Conservation (phyloP, 2,797 vertebrate genomes). For the Sebastes vulpes region DNA sequence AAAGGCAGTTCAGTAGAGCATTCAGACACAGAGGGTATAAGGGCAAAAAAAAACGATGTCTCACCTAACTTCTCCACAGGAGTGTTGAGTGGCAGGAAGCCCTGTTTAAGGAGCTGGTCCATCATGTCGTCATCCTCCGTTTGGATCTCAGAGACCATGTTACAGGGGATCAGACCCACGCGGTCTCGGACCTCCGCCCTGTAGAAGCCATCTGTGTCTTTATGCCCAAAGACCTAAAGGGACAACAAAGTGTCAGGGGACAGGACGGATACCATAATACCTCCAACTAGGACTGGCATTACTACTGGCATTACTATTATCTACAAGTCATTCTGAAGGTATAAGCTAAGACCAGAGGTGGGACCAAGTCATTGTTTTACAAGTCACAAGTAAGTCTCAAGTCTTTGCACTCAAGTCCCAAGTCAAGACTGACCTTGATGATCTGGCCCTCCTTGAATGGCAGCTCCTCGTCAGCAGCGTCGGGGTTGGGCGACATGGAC, state of each 20-base stretch:
- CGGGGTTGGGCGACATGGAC: conserved; percentile 98
- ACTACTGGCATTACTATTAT: not conserved
- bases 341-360: not conserved
- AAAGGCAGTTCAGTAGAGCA: conserved; percentile 15
- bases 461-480: conserved; percentile 95
- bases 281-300: too few species aligned
- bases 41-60: not conserved
- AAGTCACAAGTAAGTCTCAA: not conserved
- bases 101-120: conserved; percentile 95
- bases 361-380: too few species aligned
- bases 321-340: not conserved
- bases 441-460: conserved; percentile 98
- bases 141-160: conserved; percentile 99
- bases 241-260: conserved; percentile 1
- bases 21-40: not conserved
- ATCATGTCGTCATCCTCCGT: conserved; percentile 97
- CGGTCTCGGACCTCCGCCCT: conserved; percentile 92
- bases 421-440: conserved; percentile 87
- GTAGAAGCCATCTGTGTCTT: conserved; percentile 97
- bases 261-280: not conserved
- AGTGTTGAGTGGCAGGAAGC: conserved; percentile 96
- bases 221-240: conserved; percentile 93
- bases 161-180: conserved; percentile 95
- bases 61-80: conserved; percentile 95
- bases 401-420: not conserved